Conservation (phyloP, 1,140 invertebrate species). For the Cherax quadricarinatus region DNA sequence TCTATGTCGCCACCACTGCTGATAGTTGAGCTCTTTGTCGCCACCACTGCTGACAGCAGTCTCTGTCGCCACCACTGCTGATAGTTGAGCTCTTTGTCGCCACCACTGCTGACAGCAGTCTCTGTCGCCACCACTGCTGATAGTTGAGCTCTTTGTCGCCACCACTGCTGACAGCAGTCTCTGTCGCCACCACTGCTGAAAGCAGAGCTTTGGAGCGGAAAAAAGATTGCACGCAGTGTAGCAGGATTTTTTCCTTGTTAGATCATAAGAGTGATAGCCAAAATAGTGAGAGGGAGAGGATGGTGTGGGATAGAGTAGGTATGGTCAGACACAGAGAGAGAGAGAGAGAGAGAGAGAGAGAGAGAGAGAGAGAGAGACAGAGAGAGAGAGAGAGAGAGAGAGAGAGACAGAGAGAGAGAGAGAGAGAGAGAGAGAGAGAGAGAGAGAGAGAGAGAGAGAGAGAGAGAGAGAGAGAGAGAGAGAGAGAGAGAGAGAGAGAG, state of each 20-base stretch:
- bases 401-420: not conserved
- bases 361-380: not conserved
- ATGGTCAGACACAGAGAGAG: not conserved
- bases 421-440: not conserved
- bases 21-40: too few relatives aligned
- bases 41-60: not conserved
- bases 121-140: not conserved
- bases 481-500: not conserved
- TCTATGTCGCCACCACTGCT: too few relatives aligned
- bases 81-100: not conserved
- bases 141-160: not conserved
- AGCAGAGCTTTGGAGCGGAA: not conserved
- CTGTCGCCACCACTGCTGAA: not conserved
- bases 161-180: not conserved
- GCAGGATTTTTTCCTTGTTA: not conserved
- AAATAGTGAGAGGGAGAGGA: not conserved
- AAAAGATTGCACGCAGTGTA: not conserved
- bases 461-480: not conserved
- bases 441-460: not conserved
- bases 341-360: not conserved
- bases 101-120: not conserved
- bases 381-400: not conserved
- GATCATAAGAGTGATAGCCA: not conserved
- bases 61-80: not conserved
- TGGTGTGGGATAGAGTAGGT: not conserved